A percentile compares a stretch with the other conserved stretches of the same genome.
phyloP scores from a whole-genome alignment of 2,113 vertebrate genomes.

The Forbesichthys papilliferus region DNA sequence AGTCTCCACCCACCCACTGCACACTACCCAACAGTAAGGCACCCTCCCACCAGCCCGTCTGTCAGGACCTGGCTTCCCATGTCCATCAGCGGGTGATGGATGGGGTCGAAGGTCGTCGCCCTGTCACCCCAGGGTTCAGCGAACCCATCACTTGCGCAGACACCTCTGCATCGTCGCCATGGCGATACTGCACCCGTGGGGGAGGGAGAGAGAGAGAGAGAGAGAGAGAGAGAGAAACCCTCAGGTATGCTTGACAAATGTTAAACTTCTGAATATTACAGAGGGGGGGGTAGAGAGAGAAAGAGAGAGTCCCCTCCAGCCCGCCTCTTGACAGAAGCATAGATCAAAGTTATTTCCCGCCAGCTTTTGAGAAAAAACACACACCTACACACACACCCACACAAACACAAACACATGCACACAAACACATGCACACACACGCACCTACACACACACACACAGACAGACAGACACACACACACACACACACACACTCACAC shows the following conservation, averaged over 20 bases:
- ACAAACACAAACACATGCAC: background rate
- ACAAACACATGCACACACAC: background rate
- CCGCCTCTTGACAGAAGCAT: slow-evolving; percentile 59
- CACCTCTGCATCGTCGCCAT: slow-evolving; percentile 61
- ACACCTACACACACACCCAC: background rate
- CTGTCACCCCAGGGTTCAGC: slow-evolving; percentile 74
- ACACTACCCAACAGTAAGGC: background rate
- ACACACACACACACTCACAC: background rate
- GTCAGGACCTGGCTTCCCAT: slow-evolving; percentile 80
- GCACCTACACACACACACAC: background rate
- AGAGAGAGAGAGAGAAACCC: slow-evolving; percentile 15
- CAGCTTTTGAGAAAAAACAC: slow-evolving; percentile 55
- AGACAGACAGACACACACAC: no score
- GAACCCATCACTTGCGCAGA: slow-evolving; percentile 74
- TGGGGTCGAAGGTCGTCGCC: slow-evolving; percentile 80
- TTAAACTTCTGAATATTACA: slow-evolving; percentile 57
- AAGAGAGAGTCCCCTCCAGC: slow-evolving; percentile 21
- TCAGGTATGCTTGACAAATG: no score
- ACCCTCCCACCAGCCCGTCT: slow-evolving; percentile 46
- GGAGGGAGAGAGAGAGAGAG: slow-evolving; percentile 4
- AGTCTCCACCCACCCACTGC: no score
- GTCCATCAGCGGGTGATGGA: slow-evolving; percentile 82
- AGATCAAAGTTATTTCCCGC: slow-evolving; percentile 73
- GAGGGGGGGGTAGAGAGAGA: background rate
- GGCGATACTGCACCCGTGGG: background rate